Evolutionary conservation across 1,140 invertebrate genomes (phyloP), one percentile per base, ranked within the genome.

Genomic region (Artemia franciscana): DNA sequence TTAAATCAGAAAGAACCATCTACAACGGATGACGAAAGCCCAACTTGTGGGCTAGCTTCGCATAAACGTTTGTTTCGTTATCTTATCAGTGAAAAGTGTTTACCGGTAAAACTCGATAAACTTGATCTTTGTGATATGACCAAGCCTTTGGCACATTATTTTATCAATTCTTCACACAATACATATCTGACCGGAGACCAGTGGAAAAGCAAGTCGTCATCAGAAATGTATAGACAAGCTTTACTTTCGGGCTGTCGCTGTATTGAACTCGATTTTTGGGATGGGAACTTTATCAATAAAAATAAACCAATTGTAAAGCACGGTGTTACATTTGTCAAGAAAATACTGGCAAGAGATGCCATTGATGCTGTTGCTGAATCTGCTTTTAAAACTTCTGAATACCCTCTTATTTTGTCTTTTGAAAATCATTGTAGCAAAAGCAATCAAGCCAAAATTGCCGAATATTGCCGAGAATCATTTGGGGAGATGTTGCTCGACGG

Each of bases 111-210:
- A 26, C 77, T 82, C 23, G 85, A 83, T 60, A 91, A 90, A 73
- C 79, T 91, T 66, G 91, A 96, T 72, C 76, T 95, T 26, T 86
- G 82, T 68, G 84, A 91, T 69, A 95, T 97, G 92, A 88, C 91
- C 70, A 91, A 97, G 71, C 86, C 93, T 5, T 73, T 97, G 58
- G 82, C 88, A 58, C 91, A 96, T 75, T 98, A 97, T 75, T 97
- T 96, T 76, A 95, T 97, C 72, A 97, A 96, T 75, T 95, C 91
- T 66, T 95, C 91, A 59, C 93, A 98, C 74, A 97, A 98, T 72
- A 97, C 93, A 24, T 98, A 97, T 75, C 80, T 97, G 67, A 94
- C 88, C 68, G 91, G 91, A 21, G 91, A 95, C 75, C 92, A 96
- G 77, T 75, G 96, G 67, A 95, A 91, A 5, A 91, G 92, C 62